A percentile compares a stretch with the other conserved stretches of the same genome.
phyloP scores from a whole-genome alignment of 2,113 vertebrate genomes.

The Polyodon spathula region DNA sequence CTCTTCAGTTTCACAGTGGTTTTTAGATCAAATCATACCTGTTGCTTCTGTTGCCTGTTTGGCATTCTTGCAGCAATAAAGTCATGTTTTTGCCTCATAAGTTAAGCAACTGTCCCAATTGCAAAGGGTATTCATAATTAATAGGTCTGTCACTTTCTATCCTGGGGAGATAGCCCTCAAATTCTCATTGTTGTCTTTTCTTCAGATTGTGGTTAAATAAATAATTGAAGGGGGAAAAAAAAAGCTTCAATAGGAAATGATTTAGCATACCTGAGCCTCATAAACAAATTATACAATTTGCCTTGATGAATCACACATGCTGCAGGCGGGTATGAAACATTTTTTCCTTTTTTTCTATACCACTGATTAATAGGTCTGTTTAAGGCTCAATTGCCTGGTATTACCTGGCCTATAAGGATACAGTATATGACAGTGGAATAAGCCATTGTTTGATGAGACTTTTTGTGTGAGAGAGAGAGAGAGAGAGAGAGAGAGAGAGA shows the following conservation, averaged over 20 bases:
- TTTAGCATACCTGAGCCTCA: neutral
- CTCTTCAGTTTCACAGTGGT: neutral
- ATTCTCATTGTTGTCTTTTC: slow-evolving; percentile 49
- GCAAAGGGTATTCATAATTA: slow-evolving; percentile 58
- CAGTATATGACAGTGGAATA: no score
- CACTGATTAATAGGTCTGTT: no score
- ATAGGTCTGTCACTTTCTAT: slow-evolving; percentile 38
- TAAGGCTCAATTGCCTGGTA: no score
- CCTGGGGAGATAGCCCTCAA: slow-evolving; percentile 43
- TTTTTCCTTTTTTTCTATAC: no score
- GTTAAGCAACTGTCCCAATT: slow-evolving; percentile 55
- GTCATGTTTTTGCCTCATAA: slow-evolving; percentile 44
- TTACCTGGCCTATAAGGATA: no score
- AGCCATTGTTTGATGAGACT: no score
- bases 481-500: no score
- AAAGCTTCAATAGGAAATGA: neutral
- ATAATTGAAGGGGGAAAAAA: slow-evolving; percentile 48
- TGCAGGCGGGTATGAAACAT: no score
- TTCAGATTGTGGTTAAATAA: slow-evolving; percentile 50
- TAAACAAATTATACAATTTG: neutral
- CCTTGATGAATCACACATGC: no score
- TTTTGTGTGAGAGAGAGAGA: no score
- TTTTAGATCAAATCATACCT: neutral
- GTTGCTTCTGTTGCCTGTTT: no score
- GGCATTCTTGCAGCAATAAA: neutral